Base-by-base conservation (phyloP, 1,140 invertebrate species). In the Drosophila melanica region DNA sequence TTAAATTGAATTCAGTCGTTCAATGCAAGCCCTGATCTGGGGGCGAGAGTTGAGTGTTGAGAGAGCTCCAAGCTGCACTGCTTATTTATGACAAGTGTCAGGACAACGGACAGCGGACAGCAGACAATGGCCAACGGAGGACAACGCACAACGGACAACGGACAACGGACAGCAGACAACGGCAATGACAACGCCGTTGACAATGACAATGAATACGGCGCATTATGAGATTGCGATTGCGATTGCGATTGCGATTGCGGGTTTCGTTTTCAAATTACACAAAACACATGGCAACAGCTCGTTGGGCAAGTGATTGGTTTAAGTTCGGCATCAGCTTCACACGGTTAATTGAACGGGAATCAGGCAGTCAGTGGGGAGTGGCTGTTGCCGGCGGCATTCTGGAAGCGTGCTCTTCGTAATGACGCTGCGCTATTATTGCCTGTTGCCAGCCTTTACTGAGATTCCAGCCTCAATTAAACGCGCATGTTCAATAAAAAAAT, bases 1-100 rank as follows among this genome's bases (percentile, higher is more conserved):
- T 87, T 87, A 89, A 87, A 87, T 87, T 87, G 82, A 87, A 87
- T 87, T 87, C 84, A 81, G 79, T 81, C 82, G 60, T 81, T 85
- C 81, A 78, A 75, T 78, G 70, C 70, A 27, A 65, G 78, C 60
- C 69, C 81, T 62, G 73, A 74, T 81, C 67, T 50, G 62, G 42
- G 54, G 44, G 14, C n/a, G 14, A 23, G 53, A 58, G 44, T 12
- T 18, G 18, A 23, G 8, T 10, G 33, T 35, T 35, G 33, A 18
- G 59, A 33, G 57, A 12, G 51, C 39, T 57, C 42, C 55, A 68
- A 74, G 77, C 81, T 76, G 75, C 65, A 73, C 79, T 74, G 82
- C 82, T 87, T 87, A 89, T 87, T 87, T 87, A 87, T 82, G 82
- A 87, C 82, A 82, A 79, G 82, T 76, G 82, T 75, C 55, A 27